Conservation (phyloP, 2,797 vertebrate species). For the Channa striata region DNA sequence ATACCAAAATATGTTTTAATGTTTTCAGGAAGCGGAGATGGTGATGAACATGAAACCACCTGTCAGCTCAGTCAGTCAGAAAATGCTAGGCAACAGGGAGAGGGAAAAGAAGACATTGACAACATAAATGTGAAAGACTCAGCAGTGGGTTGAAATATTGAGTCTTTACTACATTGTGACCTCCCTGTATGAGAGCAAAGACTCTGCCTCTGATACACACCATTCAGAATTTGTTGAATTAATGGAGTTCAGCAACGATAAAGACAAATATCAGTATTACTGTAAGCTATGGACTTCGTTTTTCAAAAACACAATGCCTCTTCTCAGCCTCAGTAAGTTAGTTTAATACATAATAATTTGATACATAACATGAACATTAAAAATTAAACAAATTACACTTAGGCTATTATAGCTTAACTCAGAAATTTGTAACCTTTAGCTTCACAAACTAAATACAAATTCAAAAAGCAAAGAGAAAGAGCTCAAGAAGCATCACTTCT, state of each 20-base stretch:
- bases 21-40: slow-evolving; percentile 41
- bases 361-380: neutral
- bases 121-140: slow-evolving; percentile 28
- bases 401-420: neutral
- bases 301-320: neutral
- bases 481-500: too few relatives aligned
- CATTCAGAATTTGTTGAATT: slow-evolving; percentile 5
- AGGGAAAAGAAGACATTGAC: slow-evolving; percentile 8
- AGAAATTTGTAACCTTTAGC: neutral
- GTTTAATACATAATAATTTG: slow-evolving; percentile 3
- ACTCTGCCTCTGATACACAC: neutral
- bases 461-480: neutral
- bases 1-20: neutral
- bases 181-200: neutral
- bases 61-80: slow-evolving; percentile 35
- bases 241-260: neutral
- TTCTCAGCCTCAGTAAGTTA: neutral
- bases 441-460: neutral
- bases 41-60: slow-evolving; percentile 20
- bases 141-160: slow-evolving; percentile 25
- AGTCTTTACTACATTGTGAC: slow-evolving; percentile 1
- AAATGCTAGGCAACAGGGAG: slow-evolving; percentile 7
- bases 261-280: neutral
- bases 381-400: neutral
- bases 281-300: neutral